Evolutionary conservation across 2,888 invertebrate genomes (phyloP), one percentile per base, ranked within the genome.

Genomic region (Cloeon dipterum): DNA sequence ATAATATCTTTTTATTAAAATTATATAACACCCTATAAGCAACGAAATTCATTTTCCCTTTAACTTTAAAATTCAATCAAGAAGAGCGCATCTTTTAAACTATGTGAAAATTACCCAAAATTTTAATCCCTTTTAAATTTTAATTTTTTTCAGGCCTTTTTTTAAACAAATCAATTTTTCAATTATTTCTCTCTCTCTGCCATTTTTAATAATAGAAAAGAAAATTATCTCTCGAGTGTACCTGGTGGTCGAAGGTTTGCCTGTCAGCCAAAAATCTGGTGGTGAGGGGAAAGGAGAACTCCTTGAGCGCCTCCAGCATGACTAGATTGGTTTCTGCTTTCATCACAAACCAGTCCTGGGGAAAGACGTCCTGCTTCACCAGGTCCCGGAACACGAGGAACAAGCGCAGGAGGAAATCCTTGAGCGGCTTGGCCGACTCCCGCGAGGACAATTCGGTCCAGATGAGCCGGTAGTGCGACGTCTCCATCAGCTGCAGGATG

Each of bases 281-380:
- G 2, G 81, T 74, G 36, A 91, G 59, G 0, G 88, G 85, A 46
- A 85, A 81, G 0, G 88, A 82, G 41, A 91, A 68, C 51, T 91
- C 85, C 54, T 86, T 78, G 14, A 88, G 61, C 0, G 89, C 76
- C 32, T 76, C 76, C 14, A 91, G 60, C 40, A 91, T 69, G 1
- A 85, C 75, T 55, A 77, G 75, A 52, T 88, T 91, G 36, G 79
- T 77, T 39, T 83, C 75, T 59, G 93, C 76, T 51, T 81, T 71
- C 54, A 93, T 75, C 10, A 86, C 73, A 45, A 86, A 66, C 93
- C 93, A 94, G 52, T 91, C 89, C 0, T 70, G 64, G 2, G 88
- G 82, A 48, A 83, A 91, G 1, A 77, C 73, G 46, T 79, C 75
- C 46, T 74, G 71, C 42, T 74, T 72, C 18, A 86, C 75, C 20